Evolutionary conservation across 2,113 vertebrate genomes (phyloP).

Genomic region (Litocranius walleri): DNA sequence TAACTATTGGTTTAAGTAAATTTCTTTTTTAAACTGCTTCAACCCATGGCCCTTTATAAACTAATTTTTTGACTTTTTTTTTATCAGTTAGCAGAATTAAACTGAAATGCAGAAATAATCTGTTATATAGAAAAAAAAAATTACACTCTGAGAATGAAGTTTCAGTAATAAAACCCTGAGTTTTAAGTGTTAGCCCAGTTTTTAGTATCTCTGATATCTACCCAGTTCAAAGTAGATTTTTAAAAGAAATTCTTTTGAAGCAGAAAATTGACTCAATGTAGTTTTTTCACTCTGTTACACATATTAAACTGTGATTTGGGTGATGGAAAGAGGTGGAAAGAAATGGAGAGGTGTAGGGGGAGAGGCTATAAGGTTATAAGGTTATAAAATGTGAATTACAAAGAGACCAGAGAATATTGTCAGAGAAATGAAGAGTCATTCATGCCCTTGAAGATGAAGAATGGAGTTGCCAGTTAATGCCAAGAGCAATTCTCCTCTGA

Average conservation of each 20-base stretch:
- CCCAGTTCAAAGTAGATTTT: neutral
- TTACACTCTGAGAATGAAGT: constrained; percentile 1
- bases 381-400: constrained; percentile 52
- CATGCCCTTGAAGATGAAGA: constrained; percentile 5
- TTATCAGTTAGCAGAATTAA: neutral
- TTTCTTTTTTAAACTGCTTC: neutral
- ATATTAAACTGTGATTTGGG: constrained; percentile 51
- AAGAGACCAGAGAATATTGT: constrained; percentile 29
- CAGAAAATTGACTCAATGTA: constrained; percentile 66
- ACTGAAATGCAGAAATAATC: neutral
- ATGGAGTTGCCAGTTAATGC: neutral
- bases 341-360: constrained; percentile 17
- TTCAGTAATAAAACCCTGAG: neutral
- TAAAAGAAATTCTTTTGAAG: constrained; percentile 54
- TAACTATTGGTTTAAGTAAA: neutral
- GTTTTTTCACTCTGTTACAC: constrained; percentile 64
- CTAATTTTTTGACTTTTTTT: constrained; percentile 3
- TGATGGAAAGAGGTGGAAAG: constrained; percentile 38
- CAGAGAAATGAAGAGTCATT: constrained; percentile 16
- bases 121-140: neutral
- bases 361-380: neutral
- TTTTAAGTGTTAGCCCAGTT: neutral
- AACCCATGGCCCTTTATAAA: neutral
- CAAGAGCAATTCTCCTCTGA: neutral
- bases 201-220: constrained; percentile 16